These are phyloP conservation scores for Micromesistius poutassou DNA, from an alignment of 2,797 vertebrate species.

Conservation along the genomic window DNA sequence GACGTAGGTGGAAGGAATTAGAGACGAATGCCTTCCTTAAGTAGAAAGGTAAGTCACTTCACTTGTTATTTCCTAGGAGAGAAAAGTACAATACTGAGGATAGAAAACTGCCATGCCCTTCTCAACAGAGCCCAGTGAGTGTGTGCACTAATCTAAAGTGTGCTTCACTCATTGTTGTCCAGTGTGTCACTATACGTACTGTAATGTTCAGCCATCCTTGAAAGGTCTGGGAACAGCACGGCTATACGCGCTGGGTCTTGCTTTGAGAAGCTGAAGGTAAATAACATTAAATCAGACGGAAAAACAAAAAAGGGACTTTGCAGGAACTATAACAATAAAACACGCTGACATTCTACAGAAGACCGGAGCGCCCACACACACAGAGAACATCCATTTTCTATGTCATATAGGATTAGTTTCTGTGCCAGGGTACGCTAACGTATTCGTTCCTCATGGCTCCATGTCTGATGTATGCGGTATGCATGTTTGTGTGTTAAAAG, in stretches of 20 bases:
- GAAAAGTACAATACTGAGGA: not conserved
- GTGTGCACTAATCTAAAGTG: not conserved
- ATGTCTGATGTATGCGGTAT: not conserved
- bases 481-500: not conserved
- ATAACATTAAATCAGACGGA: slow-evolving; percentile 25
- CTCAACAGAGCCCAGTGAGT: not conserved
- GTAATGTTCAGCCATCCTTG: not conserved
- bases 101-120: not conserved
- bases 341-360: slow-evolving; percentile 41
- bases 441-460: not conserved
- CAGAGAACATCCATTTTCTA: not conserved
- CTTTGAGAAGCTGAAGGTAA: slow-evolving; percentile 9
- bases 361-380: slow-evolving; percentile 33
- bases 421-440: not conserved
- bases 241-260: slow-evolving; percentile 9
- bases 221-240: not conserved
- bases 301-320: slow-evolving; percentile 23
- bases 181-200: not conserved
- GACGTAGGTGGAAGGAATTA: not conserved
- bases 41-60: slow-evolving; percentile 11
- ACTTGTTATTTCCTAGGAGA: not conserved
- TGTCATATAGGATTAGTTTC: not conserved
- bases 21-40: slow-evolving; percentile 15
- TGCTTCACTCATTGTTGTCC: not conserved
- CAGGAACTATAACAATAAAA: slow-evolving; percentile 27